Base-by-base conservation (phyloP, 2,888 invertebrate genomes). In the Loripinus fragilis region DNA sequence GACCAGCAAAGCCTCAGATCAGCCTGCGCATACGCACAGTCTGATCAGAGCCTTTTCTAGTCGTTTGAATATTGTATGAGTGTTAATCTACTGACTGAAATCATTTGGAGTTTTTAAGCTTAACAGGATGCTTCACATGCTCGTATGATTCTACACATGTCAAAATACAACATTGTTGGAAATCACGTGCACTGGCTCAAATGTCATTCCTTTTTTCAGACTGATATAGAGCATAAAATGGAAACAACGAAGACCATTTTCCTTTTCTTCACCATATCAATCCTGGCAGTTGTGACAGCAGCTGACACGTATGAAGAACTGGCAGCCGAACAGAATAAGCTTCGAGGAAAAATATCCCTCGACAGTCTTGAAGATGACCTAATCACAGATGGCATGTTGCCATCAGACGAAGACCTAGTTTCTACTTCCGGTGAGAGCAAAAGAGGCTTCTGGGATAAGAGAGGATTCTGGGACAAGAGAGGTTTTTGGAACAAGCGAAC, bases 361-460 rank as follows among this genome's bases (percentile, higher is more conserved):
- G 67, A 45, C 41, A 67, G 28, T 41, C 67, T 67, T 2, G 41
- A 25, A 17, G 42, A 42, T 42, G 23, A 28, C 1, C 67, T 42
- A 12, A 10, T 67, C 2, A 3, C 67, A 45, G 67, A 41, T 25
- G 67, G 42, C 42, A 38, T 67, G 15, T 8, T 67, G 2, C 2
- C 67, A 41, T 25, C 67, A 41, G 67, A 67, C 42, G 45, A 42
- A 5, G 17, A 41, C 17, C 60, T 60, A 12, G 33, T 33, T 60
- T 33, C 60, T 20, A 28, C 42, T 67, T 41, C 67, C 67, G 67
- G 41, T 42, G 67, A 42, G 30, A 33, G 2, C 20, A 67, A 67
- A 67, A 7, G 67, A 42, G 67, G 67, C 7, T 67, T 67, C 23
- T 67, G 67, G 67, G 67, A 67, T 28, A 67, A 67, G 30, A 41